These are phyloP conservation scores for Zaprionus capensis DNA, from an alignment of 1,140 invertebrate genomes.

Conservation along the genomic window DNA sequence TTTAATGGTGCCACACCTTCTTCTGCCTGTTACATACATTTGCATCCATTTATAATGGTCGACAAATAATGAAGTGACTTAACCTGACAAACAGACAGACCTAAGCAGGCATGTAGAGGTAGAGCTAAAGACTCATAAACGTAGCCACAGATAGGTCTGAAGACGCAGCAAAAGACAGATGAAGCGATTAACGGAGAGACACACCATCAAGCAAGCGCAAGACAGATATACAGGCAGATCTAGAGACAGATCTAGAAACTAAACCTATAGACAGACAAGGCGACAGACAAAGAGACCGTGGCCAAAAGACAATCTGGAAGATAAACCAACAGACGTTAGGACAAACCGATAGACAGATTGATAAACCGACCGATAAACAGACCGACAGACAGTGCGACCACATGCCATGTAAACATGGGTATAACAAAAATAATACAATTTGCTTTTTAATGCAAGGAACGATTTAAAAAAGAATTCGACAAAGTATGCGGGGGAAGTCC, in stretches of 20 bases:
- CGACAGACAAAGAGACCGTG: not conserved
- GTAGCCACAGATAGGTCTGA: too few species aligned
- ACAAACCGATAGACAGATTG: not conserved
- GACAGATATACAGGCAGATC: not conserved
- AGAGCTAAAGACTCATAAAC: too few species aligned
- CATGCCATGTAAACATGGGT: constrained; percentile 5
- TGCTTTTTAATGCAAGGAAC: not conserved
- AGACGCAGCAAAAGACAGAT: too few species aligned
- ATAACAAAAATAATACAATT: constrained; percentile 7
- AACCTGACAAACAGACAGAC: not conserved
- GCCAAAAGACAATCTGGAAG: not conserved
- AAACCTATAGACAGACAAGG: not conserved
- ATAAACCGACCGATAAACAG: not conserved
- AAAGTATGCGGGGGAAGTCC: constrained; percentile 3
- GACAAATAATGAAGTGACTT: too few species aligned
- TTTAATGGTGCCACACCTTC: too few species aligned
- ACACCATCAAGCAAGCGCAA: not conserved
- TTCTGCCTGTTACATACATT: too few species aligned
- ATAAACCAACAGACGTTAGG: not conserved
- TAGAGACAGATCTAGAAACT: not conserved
- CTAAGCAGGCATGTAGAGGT: not conserved
- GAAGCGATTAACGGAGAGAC: not conserved
- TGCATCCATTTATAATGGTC: too few species aligned
- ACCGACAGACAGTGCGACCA: not conserved
- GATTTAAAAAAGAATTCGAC: constrained; percentile 8